These are phyloP conservation scores for Trissolcus brochymenae DNA, from an alignment of 2,888 invertebrate species.

Conservation along the genomic window DNA sequence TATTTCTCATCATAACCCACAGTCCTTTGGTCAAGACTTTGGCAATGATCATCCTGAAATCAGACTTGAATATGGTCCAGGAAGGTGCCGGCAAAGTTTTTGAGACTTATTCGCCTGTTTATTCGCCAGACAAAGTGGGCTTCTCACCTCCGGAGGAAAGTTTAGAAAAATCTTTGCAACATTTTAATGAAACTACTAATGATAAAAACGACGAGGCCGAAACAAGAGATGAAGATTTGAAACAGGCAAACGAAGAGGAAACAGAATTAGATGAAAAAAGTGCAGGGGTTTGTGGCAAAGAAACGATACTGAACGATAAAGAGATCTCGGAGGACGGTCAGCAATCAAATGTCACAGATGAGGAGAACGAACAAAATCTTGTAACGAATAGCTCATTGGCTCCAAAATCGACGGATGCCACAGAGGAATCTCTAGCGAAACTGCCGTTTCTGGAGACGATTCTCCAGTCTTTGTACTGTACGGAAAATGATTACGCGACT, in stretches of 20 bases:
- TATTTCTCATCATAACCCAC: conserved; percentile 95
- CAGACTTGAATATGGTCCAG: conserved; percentile 84
- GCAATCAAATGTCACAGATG: conserved; percentile 91
- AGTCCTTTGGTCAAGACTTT: conserved; percentile 92
- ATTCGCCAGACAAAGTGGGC: conserved; percentile 76
- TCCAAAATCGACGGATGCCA: conserved; percentile 44
- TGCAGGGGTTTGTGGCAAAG: not conserved
- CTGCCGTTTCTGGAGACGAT: conserved; percentile 94
- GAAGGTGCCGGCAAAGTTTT: conserved; percentile 83
- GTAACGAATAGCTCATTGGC: conserved; percentile 70
- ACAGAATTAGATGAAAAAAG: not conserved
- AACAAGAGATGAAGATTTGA: conserved; percentile 48
- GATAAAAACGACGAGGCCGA: conserved; percentile 54
- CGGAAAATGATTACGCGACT: conserved; percentile 95
- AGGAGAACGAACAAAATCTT: conserved; percentile 87
- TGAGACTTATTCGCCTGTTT: conserved; percentile 80
- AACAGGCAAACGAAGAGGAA: conserved; percentile 7
- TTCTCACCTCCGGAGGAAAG: conserved; percentile 86
- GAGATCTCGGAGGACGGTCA: conserved; percentile 64
- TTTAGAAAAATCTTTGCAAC: conserved; percentile 86
- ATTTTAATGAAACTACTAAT: conserved; percentile 65
- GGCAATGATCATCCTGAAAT: conserved; percentile 93
- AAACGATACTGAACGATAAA: conserved; percentile 11
- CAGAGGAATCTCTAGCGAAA: conserved; percentile 77
- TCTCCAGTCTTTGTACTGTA: conserved; percentile 89